phyloP scores from a whole-genome alignment of 2,888 invertebrate species.

The Drosophila suboccidentalis region DNA sequence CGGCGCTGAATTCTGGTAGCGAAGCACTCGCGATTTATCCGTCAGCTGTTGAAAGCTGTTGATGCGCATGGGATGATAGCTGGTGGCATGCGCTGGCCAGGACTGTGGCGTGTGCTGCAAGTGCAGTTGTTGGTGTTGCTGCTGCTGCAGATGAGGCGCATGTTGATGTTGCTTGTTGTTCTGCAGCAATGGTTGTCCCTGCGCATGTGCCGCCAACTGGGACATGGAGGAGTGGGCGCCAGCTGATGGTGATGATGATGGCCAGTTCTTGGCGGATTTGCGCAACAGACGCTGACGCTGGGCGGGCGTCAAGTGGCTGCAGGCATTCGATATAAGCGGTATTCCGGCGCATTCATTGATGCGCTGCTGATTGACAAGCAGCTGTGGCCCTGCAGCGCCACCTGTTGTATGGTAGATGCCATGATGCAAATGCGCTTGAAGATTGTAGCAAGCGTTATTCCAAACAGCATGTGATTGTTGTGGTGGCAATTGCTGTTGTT shows the following conservation, averaged over 20 bases:
- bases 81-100: slow-evolving; percentile 46
- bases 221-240: slow-evolving; percentile 86
- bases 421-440: slow-evolving; percentile 64
- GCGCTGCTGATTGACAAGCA: slow-evolving; percentile 82
- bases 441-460: slow-evolving; percentile 45
- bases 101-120: slow-evolving; percentile 74
- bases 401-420: slow-evolving; percentile 39
- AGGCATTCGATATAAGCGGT: slow-evolving; percentile 92
- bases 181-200: slow-evolving; percentile 92
- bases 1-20: slow-evolving; percentile 82
- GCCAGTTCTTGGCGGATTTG: slow-evolving; percentile 58
- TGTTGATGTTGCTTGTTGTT: slow-evolving; percentile 80
- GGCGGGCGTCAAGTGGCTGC: slow-evolving; percentile 85
- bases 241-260: slow-evolving; percentile 20
- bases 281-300: slow-evolving; percentile 85
- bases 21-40: slow-evolving; percentile 73
- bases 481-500: slow-evolving; percentile 31
- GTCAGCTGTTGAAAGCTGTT: slow-evolving; percentile 49
- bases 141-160: slow-evolving; percentile 84
- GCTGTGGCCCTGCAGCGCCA: too few species aligned
- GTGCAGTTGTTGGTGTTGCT: slow-evolving; percentile 8
- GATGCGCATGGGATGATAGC: slow-evolving; percentile 50
- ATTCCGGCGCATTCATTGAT: slow-evolving; percentile 91
- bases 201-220: slow-evolving; percentile 92
- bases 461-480: slow-evolving; percentile 30